Percentiles rank a stretch among this genome's conserved stretches.
Evolutionary conservation across 2,888 invertebrate genomes (phyloP).

Genomic region (Candidula unifasciata): DNA sequence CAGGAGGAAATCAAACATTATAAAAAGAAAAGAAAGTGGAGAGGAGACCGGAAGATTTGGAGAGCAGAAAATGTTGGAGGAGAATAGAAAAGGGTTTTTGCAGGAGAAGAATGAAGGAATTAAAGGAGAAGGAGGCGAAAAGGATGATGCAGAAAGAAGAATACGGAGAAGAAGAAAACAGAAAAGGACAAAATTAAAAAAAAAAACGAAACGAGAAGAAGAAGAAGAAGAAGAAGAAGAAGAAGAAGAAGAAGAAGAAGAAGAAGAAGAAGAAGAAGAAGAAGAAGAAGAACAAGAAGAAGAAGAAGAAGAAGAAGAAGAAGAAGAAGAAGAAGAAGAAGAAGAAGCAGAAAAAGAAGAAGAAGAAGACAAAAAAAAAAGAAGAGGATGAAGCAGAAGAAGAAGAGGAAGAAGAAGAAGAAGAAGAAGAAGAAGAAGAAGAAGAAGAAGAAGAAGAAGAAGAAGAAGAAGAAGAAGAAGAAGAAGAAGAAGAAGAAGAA

Average conservation of each 20-base stretch:
- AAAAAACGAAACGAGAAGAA: too few relatives aligned
- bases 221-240: too few relatives aligned
- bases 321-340: background rate
- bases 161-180: too few relatives aligned
- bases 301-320: background rate
- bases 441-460: background rate
- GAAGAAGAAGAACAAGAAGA: background rate
- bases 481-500: background rate
- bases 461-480: background rate
- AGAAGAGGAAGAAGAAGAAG: background rate
- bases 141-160: too few relatives aligned
- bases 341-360: background rate
- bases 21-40: too few relatives aligned
- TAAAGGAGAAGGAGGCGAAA: too few relatives aligned
- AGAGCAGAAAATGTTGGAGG: background rate
- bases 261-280: too few relatives aligned
- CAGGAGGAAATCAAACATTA: too few relatives aligned
- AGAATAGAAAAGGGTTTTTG: background rate
- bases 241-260: background rate
- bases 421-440: background rate
- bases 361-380: background rate
- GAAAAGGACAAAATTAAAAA: too few relatives aligned
- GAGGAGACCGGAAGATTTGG: too few relatives aligned
- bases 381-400: background rate
- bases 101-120: background rate